These are phyloP conservation scores for Pyrrhia umbra DNA, from an alignment of 2,888 invertebrate genomes.

Conservation along the genomic window DNA sequence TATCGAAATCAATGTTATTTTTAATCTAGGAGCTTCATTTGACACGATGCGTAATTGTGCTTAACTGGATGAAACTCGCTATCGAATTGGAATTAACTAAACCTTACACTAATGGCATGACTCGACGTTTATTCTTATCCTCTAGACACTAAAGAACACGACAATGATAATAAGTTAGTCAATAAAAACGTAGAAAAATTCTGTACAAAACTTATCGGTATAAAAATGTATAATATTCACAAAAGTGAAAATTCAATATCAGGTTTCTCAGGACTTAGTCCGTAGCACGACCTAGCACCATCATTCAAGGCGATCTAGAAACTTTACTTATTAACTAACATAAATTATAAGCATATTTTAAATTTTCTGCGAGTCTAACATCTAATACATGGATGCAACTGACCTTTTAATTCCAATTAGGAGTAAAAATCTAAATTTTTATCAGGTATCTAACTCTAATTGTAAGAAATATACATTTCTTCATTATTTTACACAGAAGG, in stretches of 20 bases:
- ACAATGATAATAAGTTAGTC: conserved; percentile 65
- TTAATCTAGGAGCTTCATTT: conserved; percentile 32
- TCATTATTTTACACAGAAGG: conserved; percentile 55
- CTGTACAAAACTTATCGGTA: conserved; percentile 85
- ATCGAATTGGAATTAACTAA: conserved; percentile 66
- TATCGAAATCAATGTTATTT: conserved; percentile 56
- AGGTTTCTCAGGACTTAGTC: conserved; percentile 84
- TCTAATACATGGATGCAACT: conserved; percentile 65
- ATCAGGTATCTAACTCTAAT: conserved; percentile 72
- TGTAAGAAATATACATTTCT: conserved; percentile 49
- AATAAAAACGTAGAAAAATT: conserved; percentile 68
- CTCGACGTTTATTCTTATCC: conserved; percentile 82
- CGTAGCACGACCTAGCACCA: conserved; percentile 89
- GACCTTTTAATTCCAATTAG: conserved; percentile 65
- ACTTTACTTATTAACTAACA: conserved; percentile 58
- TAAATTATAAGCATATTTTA: conserved; percentile 60
- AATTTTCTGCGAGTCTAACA: conserved; percentile 59
- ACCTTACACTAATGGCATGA: conserved; percentile 88
- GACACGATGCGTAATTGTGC: conserved; percentile 57
- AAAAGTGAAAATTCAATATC: conserved; percentile 80
- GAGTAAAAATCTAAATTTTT: conserved; percentile 60
- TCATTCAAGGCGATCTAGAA: conserved; percentile 74
- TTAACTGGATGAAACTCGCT: conserved; percentile 57
- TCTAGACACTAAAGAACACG: conserved; percentile 72
- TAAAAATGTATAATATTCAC: conserved; percentile 79